phyloP scores from a whole-genome alignment of 2,888 invertebrate genomes.

The Eupithecia subumbrata region DNA sequence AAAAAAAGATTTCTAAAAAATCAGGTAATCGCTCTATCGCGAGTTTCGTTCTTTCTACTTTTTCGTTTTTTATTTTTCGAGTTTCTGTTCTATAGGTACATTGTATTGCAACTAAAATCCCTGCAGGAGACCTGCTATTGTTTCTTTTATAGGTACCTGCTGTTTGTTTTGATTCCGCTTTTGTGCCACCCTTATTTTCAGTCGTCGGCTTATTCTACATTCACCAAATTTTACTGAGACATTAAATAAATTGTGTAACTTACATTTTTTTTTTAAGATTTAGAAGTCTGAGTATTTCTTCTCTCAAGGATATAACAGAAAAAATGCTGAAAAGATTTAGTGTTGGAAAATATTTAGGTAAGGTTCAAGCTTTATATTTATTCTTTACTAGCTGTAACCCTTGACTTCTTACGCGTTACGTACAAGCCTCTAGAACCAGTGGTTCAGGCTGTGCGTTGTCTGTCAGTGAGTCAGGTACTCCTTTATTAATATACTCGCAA shows the following conservation, averaged over 20 bases:
- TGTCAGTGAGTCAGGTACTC: no score
- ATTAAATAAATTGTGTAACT: not conserved
- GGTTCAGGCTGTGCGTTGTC: no score
- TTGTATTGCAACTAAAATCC: not conserved
- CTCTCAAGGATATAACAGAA: no score
- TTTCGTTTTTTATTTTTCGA: not conserved
- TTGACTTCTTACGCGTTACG: no score
- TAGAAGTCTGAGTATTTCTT: no score
- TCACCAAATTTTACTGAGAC: not conserved
- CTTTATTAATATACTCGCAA: no score
- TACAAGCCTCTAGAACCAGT: no score
- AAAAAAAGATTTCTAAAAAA: not conserved
- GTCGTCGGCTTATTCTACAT: not conserved
- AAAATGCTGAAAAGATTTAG: no score
- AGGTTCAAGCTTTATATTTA: no score
- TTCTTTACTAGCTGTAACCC: no score
- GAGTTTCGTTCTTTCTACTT: not conserved
- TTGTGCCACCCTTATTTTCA: slow-evolving; percentile 36
- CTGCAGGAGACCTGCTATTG: slow-evolving; percentile 25
- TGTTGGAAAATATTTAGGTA: no score
- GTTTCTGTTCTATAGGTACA: slow-evolving; percentile 18
- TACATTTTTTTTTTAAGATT: not conserved
- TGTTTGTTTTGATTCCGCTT: slow-evolving; percentile 41
- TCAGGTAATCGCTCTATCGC: no score
- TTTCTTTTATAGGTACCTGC: slow-evolving; percentile 33